These are phyloP conservation scores for Phalacrocorax carbo DNA, from an alignment of 2,113 vertebrate genomes.

Conservation along the genomic window DNA sequence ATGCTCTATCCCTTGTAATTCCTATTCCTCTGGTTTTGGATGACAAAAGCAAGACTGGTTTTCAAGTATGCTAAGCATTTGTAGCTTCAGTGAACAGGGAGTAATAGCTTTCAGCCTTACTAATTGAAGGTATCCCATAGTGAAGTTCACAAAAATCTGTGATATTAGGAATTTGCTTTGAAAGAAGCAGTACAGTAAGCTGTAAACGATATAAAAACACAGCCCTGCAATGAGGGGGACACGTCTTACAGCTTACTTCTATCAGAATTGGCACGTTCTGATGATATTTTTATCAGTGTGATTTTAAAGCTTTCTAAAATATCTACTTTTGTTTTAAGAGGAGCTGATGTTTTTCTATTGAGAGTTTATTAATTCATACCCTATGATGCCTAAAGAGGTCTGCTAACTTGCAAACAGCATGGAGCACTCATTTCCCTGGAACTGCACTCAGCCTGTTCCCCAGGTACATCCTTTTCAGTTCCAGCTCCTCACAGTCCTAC, in stretches of 20 bases:
- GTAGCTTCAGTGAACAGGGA: not conserved
- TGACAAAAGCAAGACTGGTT: not conserved
- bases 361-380: not conserved
- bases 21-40: not conserved
- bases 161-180: not conserved
- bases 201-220: not conserved
- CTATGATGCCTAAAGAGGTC: not conserved
- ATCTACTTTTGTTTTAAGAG: not conserved
- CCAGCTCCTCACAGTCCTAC: not conserved
- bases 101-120: not conserved
- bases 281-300: not conserved
- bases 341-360: not conserved
- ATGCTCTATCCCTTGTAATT: not conserved
- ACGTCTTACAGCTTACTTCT: not conserved
- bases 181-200: not conserved
- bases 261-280: not conserved
- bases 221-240: not conserved
- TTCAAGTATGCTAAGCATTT: not conserved
- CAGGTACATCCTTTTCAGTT: not conserved
- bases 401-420: not conserved
- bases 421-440: not conserved
- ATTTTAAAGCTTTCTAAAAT: not conserved
- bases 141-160: not conserved
- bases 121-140: not conserved
- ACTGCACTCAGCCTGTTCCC: not conserved